Evolutionary conservation across 2,888 invertebrate species (phyloP).

Genomic region (Sminthurides aquaticus): DNA sequence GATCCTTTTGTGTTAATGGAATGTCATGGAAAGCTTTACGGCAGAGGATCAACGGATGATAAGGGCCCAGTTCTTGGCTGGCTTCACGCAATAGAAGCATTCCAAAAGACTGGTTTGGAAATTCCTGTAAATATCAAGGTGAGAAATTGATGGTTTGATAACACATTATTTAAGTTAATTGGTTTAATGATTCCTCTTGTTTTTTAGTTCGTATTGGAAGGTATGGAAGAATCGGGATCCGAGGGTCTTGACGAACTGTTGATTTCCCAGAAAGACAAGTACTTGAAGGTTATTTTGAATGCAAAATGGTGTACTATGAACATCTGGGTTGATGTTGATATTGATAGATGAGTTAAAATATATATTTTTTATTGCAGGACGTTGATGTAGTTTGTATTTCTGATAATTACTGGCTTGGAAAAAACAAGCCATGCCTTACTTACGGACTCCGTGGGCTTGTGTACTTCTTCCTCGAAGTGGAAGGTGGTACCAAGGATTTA

Average conservation of each 20-base stretch:
- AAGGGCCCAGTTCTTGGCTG: slow-evolving; percentile 92
- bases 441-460: slow-evolving; percentile 93
- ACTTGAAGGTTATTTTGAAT: slow-evolving; percentile 55
- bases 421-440: slow-evolving; percentile 88
- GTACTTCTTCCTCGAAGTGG: slow-evolving; percentile 80
- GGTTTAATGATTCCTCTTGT: not conserved
- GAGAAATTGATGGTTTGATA: slow-evolving; percentile 15
- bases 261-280: slow-evolving; percentile 61
- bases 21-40: slow-evolving; percentile 78
- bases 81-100: slow-evolving; percentile 88
- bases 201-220: slow-evolving; percentile 79
- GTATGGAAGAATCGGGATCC: slow-evolving; percentile 97
- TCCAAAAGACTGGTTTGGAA: slow-evolving; percentile 63
- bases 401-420: slow-evolving; percentile 98
- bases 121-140: slow-evolving; percentile 59
- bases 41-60: slow-evolving; percentile 87
- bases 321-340: not conserved
- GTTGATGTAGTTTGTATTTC: slow-evolving; percentile 95
- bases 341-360: no score
- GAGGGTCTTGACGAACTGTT: slow-evolving; percentile 87
- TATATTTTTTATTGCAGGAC: slow-evolving; percentile 49
- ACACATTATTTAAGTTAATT: not conserved
- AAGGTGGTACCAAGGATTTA: slow-evolving; percentile 82
- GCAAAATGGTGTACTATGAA: not conserved
- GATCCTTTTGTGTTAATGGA: slow-evolving; percentile 89